These are phyloP conservation scores for Scaptomyza graminum DNA, from an alignment of 1,140 invertebrate species.

Conservation along the genomic window DNA sequence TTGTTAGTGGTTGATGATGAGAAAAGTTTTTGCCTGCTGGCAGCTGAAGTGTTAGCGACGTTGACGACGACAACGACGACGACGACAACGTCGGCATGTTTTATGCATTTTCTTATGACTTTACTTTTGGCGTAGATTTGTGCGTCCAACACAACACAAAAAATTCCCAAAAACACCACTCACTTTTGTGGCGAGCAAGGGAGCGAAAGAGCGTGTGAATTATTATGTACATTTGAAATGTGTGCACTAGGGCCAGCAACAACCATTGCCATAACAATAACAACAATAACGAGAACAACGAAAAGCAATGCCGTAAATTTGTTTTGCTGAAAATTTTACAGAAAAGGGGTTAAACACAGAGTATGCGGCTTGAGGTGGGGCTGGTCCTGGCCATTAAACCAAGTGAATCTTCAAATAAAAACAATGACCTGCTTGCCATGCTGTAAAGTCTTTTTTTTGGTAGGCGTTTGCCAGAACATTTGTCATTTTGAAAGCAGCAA, in stretches of 20 bases:
- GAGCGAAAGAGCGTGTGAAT: slow-evolving; percentile 61
- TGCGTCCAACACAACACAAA: slow-evolving; percentile 11
- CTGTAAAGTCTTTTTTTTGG: slow-evolving; percentile 67
- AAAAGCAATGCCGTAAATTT: slow-evolving; percentile 80
- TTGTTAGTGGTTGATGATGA: slow-evolving; percentile 82
- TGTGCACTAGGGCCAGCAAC: slow-evolving; percentile 50
- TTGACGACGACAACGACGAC: slow-evolving; percentile 54
- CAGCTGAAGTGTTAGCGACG: slow-evolving; percentile 79
- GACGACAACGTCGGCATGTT: slow-evolving; percentile 66
- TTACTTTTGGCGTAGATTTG: slow-evolving; percentile 73
- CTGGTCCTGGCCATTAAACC: slow-evolving; percentile 25
- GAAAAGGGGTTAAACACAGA: slow-evolving; percentile 6
- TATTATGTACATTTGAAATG: slow-evolving; percentile 81
- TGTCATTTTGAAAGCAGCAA: slow-evolving; percentile 59
- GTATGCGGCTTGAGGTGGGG: not conserved
- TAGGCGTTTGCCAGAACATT: slow-evolving; percentile 63
- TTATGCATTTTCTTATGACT: slow-evolving; percentile 82
- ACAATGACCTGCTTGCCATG: slow-evolving; percentile 65
- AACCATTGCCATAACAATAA: slow-evolving; percentile 61
- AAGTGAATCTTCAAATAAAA: slow-evolving; percentile 56
- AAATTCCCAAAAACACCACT: slow-evolving; percentile 4
- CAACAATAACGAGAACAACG: slow-evolving; percentile 70
- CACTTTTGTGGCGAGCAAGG: slow-evolving; percentile 22
- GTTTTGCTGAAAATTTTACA: slow-evolving; percentile 64
- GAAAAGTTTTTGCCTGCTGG: slow-evolving; percentile 81